Conservation (phyloP, 2,888 invertebrate species). For the Harmothoe impar region DNA sequence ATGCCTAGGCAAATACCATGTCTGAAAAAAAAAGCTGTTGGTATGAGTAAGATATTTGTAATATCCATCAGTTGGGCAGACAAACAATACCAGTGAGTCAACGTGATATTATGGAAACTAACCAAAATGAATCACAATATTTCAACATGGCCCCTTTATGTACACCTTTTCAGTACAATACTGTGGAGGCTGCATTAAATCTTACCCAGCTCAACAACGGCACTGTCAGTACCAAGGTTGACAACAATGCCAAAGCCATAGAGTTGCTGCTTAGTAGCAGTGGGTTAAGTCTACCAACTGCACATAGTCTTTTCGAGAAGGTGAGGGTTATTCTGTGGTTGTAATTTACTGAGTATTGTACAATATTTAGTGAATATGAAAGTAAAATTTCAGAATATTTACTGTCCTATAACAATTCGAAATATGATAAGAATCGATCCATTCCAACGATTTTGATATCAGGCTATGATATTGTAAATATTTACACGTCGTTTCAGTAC, state of each 20-base stretch:
- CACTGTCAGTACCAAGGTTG: slow-evolving; percentile 36
- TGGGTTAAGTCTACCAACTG: background rate
- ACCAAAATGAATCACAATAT: background rate
- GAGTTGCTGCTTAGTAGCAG: slow-evolving; percentile 10
- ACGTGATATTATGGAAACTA: too few species aligned
- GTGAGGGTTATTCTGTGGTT: slow-evolving; percentile 8
- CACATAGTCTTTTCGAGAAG: background rate
- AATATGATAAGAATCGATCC: too few species aligned
- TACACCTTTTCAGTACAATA: slow-evolving; percentile 24
- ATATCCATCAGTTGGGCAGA: too few species aligned
- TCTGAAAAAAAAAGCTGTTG: too few species aligned
- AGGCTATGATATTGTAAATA: too few species aligned
- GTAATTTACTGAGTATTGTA: background rate
- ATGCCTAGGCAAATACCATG: too few species aligned
- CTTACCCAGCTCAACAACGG: slow-evolving; percentile 1
- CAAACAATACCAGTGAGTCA: too few species aligned
- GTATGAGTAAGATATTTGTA: too few species aligned
- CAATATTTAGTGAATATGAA: background rate
- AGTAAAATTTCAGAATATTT: too few species aligned
- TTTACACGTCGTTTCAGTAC: too few species aligned
- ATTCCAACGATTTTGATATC: too few species aligned
- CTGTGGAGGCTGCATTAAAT: slow-evolving; percentile 7
- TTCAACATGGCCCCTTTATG: background rate
- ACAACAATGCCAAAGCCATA: slow-evolving; percentile 42
- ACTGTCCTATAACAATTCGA: too few species aligned